phyloP scores from a whole-genome alignment of 1,140 invertebrate genomes.

The Pogonomyrmex barbatus region DNA sequence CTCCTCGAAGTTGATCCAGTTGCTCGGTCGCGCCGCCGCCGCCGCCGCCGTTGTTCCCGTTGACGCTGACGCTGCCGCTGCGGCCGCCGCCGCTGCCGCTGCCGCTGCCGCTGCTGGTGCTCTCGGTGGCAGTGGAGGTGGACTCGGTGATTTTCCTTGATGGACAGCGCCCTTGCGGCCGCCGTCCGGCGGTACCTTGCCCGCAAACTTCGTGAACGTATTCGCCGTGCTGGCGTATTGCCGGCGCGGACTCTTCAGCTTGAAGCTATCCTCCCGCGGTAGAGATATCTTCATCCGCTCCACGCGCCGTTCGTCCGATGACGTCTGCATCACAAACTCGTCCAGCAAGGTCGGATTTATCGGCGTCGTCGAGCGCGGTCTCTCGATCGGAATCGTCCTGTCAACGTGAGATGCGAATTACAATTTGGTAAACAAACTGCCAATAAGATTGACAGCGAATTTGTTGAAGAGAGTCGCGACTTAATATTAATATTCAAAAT shows the following conservation, averaged over 20 bases:
- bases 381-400: slow-evolving; percentile 93
- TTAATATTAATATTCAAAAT: background rate
- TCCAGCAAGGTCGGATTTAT: slow-evolving; percentile 92
- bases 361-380: slow-evolving; percentile 94
- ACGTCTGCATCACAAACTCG: slow-evolving; percentile 88
- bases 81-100: slow-evolving; percentile 67
- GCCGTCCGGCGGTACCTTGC: slow-evolving; percentile 75
- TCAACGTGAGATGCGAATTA: background rate
- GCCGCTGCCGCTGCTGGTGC: slow-evolving; percentile 76
- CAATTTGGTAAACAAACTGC: too few species aligned
- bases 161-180: slow-evolving; percentile 48
- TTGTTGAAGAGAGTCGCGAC: too few species aligned
- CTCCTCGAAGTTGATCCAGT: slow-evolving; percentile 95
- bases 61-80: slow-evolving; percentile 52
- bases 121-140: slow-evolving; percentile 86
- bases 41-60: slow-evolving; percentile 65
- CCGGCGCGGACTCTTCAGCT: slow-evolving; percentile 82
- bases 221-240: slow-evolving; percentile 73
- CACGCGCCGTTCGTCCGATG: slow-evolving; percentile 80
- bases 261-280: slow-evolving; percentile 88
- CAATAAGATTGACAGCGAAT: too few species aligned
- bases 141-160: slow-evolving; percentile 80
- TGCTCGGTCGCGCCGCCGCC: slow-evolving; percentile 83
- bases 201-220: slow-evolving; percentile 84
- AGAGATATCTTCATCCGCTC: slow-evolving; percentile 91